These are phyloP conservation scores for Amphimedon queenslandica DNA, from an alignment of 37 sponge, comb jelly and placozoan species.

Conservation along the genomic window DNA sequence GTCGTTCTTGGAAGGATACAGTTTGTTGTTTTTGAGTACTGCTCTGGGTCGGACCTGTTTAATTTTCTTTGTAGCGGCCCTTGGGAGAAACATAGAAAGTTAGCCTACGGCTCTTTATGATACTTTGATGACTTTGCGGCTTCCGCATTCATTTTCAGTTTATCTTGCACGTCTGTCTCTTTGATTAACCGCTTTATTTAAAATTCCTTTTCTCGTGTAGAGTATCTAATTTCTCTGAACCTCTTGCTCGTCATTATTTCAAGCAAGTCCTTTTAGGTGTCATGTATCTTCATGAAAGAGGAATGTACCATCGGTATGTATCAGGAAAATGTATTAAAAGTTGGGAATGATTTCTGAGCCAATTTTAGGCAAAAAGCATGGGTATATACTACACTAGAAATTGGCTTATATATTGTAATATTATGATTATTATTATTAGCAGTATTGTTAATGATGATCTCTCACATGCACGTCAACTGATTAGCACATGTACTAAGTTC, in stretches of 20 bases:
- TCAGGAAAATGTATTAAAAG: slow-evolving; percentile 20
- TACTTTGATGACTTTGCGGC: not conserved
- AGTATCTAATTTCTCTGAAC: slow-evolving; percentile 50
- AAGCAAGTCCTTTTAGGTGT: slow-evolving; percentile 69
- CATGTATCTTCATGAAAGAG: slow-evolving; percentile 74
- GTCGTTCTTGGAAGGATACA: not conserved
- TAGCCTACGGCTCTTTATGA: not conserved
- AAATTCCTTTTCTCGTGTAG: not conserved
- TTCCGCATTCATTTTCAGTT: not conserved
- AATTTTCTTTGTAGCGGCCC: slow-evolving; percentile 76
- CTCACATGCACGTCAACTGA: no score
- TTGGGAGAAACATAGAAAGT: slow-evolving; percentile 39
- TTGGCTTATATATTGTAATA: no score
- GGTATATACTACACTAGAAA: slow-evolving; percentile 31
- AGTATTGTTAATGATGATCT: no score
- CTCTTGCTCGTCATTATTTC: slow-evolving; percentile 74
- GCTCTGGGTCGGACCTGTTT: slow-evolving; percentile 76
- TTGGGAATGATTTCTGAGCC: not conserved
- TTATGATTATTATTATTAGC: no score
- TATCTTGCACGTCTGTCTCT: not conserved
- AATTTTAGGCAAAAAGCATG: slow-evolving; percentile 19
- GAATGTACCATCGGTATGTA: slow-evolving; percentile 59
- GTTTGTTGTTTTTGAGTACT: slow-evolving; percentile 80
- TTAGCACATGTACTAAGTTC: not conserved
- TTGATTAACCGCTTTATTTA: not conserved